Evolutionary conservation across 2,797 vertebrate genomes (phyloP).

Genomic region (Aphelocoma californica): DNA sequence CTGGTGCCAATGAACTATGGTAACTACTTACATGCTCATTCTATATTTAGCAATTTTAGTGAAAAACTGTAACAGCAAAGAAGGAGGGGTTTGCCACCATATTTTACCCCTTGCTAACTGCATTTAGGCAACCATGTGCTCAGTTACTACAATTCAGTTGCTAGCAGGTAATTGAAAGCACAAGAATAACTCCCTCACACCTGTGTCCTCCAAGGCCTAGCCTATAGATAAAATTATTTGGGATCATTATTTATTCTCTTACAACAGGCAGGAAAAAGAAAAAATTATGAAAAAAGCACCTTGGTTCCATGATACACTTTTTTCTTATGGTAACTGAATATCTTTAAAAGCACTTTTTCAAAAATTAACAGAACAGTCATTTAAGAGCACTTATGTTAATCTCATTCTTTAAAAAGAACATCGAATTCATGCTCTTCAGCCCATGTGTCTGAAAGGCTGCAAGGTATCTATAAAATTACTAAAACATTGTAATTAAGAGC

Average conservation of each 20-base stretch:
- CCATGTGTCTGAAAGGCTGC: neutral
- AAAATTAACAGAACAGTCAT: neutral
- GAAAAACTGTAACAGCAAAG: neutral
- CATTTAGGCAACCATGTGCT: neutral
- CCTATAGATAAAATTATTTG: neutral
- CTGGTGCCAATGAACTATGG: neutral
- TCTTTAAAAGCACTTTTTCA: neutral
- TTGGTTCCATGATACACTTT: neutral
- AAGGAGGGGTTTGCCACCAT: neutral
- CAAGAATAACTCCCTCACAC: neutral
- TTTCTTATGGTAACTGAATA: neutral
- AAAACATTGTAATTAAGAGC: neutral
- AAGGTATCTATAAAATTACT: neutral
- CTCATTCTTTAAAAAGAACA: constrained; percentile 8
- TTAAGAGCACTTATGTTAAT: neutral
- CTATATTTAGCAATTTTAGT: neutral
- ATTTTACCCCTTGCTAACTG: neutral
- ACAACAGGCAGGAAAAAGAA: neutral
- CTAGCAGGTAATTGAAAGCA: neutral
- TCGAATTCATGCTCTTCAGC: neutral
- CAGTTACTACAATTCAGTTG: neutral
- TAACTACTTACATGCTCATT: neutral
- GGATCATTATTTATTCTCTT: neutral
- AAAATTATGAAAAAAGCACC: neutral
- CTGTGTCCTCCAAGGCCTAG: neutral